A percentile compares a stretch with the other conserved stretches of the same genome.
Evolutionary conservation across 2,797 vertebrate species (phyloP).

Genomic region (Karalla daura): DNA sequence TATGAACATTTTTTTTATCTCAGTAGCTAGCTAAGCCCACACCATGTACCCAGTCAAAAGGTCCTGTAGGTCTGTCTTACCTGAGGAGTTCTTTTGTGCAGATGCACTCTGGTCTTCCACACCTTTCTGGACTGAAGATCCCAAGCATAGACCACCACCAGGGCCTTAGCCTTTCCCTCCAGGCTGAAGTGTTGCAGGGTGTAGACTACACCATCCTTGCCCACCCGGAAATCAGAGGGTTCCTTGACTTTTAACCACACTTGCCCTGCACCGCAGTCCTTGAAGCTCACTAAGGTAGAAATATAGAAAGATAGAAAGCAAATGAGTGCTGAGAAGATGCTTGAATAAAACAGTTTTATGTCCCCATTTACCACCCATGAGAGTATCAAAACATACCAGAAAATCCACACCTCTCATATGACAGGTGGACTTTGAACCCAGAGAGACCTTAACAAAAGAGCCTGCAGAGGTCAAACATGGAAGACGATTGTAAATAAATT

Average conservation of each 20-base stretch:
- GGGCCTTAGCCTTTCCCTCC: constrained; percentile 63
- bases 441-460: background rate
- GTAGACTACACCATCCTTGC: constrained; percentile 87
- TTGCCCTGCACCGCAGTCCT: constrained; percentile 85
- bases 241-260: constrained; percentile 87
- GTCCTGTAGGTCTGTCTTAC: constrained; percentile 39
- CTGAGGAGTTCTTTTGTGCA: constrained; percentile 70
- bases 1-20: too few species aligned
- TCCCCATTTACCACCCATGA: background rate
- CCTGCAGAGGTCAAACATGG: background rate
- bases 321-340: background rate
- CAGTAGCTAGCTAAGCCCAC: too few species aligned
- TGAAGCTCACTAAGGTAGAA: constrained; percentile 78
- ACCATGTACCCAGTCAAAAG: background rate
- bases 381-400: background rate
- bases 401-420: background rate
- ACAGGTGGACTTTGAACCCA: too few species aligned
- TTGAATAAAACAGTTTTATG: too few species aligned
- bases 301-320: constrained; percentile 12
- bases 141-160: constrained; percentile 83
- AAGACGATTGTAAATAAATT: background rate
- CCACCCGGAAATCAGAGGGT: constrained; percentile 87
- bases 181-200: constrained; percentile 83
- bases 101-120: constrained; percentile 89
- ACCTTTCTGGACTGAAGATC: constrained; percentile 86